These are phyloP conservation scores for Tapirus terrestris DNA, from an alignment of 2,113 vertebrate species.

Conservation along the genomic window DNA sequence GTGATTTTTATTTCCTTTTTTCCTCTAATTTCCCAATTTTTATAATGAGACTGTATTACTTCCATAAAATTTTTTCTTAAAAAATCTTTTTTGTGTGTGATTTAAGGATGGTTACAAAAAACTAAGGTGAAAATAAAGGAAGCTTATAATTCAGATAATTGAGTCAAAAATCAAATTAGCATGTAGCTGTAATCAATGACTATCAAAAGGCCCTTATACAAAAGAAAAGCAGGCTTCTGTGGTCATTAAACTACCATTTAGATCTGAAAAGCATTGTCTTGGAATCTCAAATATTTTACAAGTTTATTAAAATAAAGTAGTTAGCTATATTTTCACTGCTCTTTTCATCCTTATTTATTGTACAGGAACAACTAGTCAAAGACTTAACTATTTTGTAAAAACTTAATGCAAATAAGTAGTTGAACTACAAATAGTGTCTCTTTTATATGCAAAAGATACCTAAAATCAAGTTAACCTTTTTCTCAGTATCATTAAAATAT, in stretches of 20 bases:
- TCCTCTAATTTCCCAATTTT: not conserved
- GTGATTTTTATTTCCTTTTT: slow-evolving; percentile 1
- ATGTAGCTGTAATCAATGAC: not conserved
- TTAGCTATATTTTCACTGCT: not conserved
- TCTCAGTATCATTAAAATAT: slow-evolving; percentile 28
- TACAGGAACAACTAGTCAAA: not conserved
- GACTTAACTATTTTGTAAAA: slow-evolving; percentile 42
- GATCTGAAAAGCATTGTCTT: slow-evolving; percentile 25
- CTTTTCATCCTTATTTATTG: not conserved
- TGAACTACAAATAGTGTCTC: not conserved
- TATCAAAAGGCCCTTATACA: not conserved
- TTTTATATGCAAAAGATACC: slow-evolving; percentile 5
- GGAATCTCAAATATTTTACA: slow-evolving; percentile 29
- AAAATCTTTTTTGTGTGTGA: not conserved
- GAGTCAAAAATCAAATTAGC: slow-evolving; percentile 54
- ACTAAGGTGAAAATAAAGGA: not conserved
- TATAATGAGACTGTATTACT: not conserved
- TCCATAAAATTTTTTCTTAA: not conserved
- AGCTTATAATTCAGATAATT: slow-evolving; percentile 1
- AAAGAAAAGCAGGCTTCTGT: not conserved
- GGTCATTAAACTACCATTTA: slow-evolving; percentile 21
- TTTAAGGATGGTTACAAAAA: slow-evolving; percentile 45
- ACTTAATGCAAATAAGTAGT: not conserved
- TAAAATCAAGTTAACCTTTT: slow-evolving; percentile 21
- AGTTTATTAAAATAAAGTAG: slow-evolving; percentile 1